Evolutionary conservation across 2,888 invertebrate species (phyloP).

Genomic region (Dynastes grantii): DNA sequence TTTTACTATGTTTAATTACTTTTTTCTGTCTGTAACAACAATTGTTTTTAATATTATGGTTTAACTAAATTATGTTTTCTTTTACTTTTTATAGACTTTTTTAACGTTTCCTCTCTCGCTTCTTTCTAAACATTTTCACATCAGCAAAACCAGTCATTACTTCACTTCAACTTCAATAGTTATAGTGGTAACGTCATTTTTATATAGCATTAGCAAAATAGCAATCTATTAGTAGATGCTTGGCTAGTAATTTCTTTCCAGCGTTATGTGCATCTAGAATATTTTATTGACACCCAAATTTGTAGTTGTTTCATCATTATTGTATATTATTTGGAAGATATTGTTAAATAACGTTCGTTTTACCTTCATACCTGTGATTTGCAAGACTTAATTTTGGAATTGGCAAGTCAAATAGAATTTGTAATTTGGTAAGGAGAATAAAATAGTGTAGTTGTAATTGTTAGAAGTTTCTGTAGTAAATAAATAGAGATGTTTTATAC

Average conservation of each 20-base stretch:
- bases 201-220: no score
- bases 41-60: background rate
- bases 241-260: no score
- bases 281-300: no score
- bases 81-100: no score
- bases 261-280: no score
- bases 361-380: conserved; percentile 21
- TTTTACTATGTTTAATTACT: background rate
- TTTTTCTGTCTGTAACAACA: background rate
- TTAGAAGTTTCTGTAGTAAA: conserved; percentile 10
- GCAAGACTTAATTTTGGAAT: conserved; percentile 21
- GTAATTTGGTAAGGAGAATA: conserved; percentile 11
- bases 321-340: background rate
- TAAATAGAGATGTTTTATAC: background rate
- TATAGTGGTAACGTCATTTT: no score
- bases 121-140: no score
- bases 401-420: conserved; percentile 20
- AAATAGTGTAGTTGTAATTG: background rate
- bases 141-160: no score
- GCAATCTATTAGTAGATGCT: no score
- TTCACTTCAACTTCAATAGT: no score
- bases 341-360: conserved; percentile 1
- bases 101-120: no score
- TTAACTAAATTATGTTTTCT: background rate
- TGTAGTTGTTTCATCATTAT: background rate